phyloP scores from a whole-genome alignment of 2,113 vertebrate species.

The Urocynchramus pylzowi region DNA sequence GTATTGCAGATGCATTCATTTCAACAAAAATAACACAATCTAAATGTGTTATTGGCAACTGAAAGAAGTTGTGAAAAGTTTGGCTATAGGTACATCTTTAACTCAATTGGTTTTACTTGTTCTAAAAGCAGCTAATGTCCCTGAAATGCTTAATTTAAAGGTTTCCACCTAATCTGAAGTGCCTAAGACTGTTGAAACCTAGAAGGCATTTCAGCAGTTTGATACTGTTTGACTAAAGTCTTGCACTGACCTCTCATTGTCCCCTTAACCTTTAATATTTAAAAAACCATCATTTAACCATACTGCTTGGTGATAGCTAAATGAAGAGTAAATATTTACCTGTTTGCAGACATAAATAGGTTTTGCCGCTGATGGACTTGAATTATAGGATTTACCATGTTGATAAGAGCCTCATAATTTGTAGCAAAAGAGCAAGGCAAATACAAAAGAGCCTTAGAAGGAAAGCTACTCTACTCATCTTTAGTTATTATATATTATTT shows the following conservation, averaged over 20 bases:
- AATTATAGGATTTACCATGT: background rate
- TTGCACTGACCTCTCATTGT: background rate
- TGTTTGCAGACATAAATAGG: background rate
- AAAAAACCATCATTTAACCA: background rate
- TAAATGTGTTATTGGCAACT: background rate
- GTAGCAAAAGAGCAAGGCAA: background rate
- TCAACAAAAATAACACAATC: background rate
- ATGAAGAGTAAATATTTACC: background rate
- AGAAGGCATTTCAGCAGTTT: background rate
- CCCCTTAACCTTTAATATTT: background rate
- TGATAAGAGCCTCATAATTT: background rate
- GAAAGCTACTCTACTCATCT: background rate
- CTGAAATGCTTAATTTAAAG: background rate
- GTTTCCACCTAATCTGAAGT: background rate
- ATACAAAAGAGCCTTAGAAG: background rate
- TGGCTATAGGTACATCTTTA: background rate
- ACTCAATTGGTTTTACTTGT: background rate
- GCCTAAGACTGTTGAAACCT: background rate
- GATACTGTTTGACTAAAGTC: background rate
- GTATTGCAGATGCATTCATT: background rate
- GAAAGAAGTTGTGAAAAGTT: background rate
- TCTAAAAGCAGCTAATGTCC: background rate
- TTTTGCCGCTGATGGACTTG: background rate
- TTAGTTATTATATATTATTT: background rate
- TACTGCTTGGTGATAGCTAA: background rate